Conservation (phyloP, 37 sponge, comb jelly and placozoan genomes). For the Beroe forskalii region DNA sequence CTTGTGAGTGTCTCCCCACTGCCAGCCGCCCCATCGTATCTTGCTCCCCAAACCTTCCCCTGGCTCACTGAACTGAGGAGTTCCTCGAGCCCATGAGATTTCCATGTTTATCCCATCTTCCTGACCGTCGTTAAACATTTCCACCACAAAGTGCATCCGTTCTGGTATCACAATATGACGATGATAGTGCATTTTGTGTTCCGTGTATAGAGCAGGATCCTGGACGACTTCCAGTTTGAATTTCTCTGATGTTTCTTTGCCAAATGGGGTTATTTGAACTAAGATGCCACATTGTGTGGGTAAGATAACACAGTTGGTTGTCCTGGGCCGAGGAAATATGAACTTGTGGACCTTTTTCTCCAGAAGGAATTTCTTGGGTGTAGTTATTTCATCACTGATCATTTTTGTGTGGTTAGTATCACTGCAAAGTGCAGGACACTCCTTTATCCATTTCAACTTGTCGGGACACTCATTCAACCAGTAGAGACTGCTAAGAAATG, state of each 20-base stretch:
- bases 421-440: background rate
- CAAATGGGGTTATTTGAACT: background rate
- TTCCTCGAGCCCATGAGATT: background rate
- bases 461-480: constrained; percentile 34
- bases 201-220: background rate
- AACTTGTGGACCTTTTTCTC: constrained; percentile 6
- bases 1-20: constrained; percentile 27
- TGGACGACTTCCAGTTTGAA: background rate
- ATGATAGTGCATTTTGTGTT: constrained; percentile 22
- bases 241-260: background rate
- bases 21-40: constrained; percentile 27
- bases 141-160: constrained; percentile 47
- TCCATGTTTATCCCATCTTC: constrained; percentile 33
- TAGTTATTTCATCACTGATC: background rate
- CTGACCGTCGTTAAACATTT: constrained; percentile 17
- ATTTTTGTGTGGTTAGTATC: background rate
- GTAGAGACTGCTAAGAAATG: background rate
- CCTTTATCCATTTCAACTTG: background rate
- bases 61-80: constrained; percentile 1
- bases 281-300: constrained; percentile 3
- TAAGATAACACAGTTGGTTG: constrained; percentile 17
- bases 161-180: background rate
- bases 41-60: background rate
- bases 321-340: background rate
- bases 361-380: background rate